phyloP scores from a whole-genome alignment of 2,888 invertebrate species.

The Onthophagus sagittarius region DNA sequence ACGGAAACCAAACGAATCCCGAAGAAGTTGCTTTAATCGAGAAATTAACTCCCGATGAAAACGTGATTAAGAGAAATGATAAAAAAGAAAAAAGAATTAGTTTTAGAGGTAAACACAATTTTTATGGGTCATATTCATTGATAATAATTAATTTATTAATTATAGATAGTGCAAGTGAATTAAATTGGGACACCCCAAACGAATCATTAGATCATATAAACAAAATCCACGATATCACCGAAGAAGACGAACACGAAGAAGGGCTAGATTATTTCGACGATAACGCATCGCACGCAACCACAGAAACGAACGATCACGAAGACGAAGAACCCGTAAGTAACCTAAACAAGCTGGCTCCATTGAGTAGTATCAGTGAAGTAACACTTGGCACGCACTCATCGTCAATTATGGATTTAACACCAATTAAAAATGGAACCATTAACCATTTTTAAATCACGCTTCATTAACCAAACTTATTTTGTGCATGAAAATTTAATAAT shows the following conservation, averaged over 20 bases:
- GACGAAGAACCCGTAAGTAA: constrained; percentile 50
- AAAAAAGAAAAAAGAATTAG: constrained; percentile 44
- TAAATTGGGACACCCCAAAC: constrained; percentile 57
- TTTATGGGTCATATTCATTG: background rate
- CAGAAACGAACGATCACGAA: constrained; percentile 28
- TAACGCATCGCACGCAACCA: constrained; percentile 19
- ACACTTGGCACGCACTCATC: constrained; percentile 32
- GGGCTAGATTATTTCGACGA: constrained; percentile 17
- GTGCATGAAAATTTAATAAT: background rate
- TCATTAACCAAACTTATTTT: background rate
- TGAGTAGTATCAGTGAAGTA: constrained; percentile 55
- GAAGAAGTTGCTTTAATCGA: constrained; percentile 13
- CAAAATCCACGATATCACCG: constrained; percentile 44
- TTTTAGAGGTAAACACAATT: constrained; percentile 55
- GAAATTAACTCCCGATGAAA: constrained; percentile 35
- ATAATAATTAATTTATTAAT: background rate
- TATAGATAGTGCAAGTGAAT: constrained; percentile 53
- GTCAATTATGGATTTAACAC: constrained; percentile 6
- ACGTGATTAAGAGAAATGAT: constrained; percentile 19
- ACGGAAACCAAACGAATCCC: constrained; percentile 42
- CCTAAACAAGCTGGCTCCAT: constrained; percentile 48
- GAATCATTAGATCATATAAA: constrained; percentile 48
- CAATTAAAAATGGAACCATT: background rate
- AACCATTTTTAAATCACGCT: background rate
- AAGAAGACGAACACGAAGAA: constrained; percentile 38